Percentiles rank a stretch among this genome's conserved stretches.
phyloP scores from a whole-genome alignment of 2,113 vertebrate genomes.

The Procapra przewalskii region DNA sequence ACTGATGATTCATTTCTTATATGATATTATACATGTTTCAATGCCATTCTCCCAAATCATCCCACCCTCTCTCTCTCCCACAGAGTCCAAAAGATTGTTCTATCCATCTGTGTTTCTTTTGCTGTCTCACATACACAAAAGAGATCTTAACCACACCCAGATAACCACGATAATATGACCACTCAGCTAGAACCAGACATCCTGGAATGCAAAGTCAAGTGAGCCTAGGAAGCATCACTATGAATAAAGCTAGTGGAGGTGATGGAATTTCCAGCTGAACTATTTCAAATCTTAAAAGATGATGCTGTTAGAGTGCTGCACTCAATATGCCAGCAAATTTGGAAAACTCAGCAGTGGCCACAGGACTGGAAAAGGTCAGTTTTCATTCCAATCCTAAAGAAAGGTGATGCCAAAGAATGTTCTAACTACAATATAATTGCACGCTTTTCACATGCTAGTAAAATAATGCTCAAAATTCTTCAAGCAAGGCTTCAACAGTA shows the following conservation, averaged over 20 bases:
- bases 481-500: not conserved
- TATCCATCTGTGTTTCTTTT: too few relatives aligned
- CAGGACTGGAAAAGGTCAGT: not conserved
- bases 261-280: not conserved
- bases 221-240: not conserved
- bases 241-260: not conserved
- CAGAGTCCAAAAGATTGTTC: too few relatives aligned
- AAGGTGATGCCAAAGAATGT: not conserved
- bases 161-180: not conserved
- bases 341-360: not conserved
- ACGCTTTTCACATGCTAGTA: not conserved
- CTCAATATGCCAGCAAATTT: not conserved
- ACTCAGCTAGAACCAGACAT: not conserved
- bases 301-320: not conserved
- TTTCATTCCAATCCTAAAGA: not conserved
- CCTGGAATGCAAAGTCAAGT: not conserved
- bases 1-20: accelerated
- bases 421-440: not conserved
- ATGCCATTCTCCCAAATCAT: too few relatives aligned
- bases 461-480: not conserved
- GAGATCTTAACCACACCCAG: not conserved
- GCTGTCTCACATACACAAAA: not conserved
- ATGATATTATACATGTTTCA: too few relatives aligned
- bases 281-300: not conserved
- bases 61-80: too few relatives aligned